phyloP scores from a whole-genome alignment of 2,888 invertebrate genomes.

The Leptothorax acervorum region DNA sequence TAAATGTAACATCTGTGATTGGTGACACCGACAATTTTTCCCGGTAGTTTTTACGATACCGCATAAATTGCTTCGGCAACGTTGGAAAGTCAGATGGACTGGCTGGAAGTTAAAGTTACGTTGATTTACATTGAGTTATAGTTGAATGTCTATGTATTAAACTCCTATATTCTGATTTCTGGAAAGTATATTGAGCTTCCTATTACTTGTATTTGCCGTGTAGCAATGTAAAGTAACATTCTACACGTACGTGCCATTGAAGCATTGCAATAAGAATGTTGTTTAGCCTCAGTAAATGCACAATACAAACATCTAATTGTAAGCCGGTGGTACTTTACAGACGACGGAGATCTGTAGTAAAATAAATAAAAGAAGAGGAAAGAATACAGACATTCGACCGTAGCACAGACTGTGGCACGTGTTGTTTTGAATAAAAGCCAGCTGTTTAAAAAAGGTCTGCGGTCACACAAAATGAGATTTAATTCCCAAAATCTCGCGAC shows the following conservation, averaged over 20 bases:
- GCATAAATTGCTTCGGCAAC: not conserved
- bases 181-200: not conserved
- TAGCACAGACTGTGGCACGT: not conserved
- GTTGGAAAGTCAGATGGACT: not conserved
- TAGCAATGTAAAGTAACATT: not conserved
- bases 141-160: not conserved
- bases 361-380: not conserved
- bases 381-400: not conserved
- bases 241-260: not conserved
- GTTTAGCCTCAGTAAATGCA: not conserved
- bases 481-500: not conserved
- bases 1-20: constrained; percentile 2
- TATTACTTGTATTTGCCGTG: not conserved
- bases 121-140: not conserved
- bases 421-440: constrained; percentile 10
- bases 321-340: not conserved
- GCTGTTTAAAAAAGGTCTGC: not conserved
- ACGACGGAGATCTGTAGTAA: not conserved
- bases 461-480: not conserved
- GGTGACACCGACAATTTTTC: not conserved
- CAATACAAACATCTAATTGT: not conserved
- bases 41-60: not conserved
- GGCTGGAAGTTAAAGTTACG: constrained; percentile 3
- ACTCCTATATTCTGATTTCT: not conserved
- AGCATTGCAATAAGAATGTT: not conserved